Conservation (phyloP, 2,797 vertebrate species). For the Sebastes iracundus region DNA sequence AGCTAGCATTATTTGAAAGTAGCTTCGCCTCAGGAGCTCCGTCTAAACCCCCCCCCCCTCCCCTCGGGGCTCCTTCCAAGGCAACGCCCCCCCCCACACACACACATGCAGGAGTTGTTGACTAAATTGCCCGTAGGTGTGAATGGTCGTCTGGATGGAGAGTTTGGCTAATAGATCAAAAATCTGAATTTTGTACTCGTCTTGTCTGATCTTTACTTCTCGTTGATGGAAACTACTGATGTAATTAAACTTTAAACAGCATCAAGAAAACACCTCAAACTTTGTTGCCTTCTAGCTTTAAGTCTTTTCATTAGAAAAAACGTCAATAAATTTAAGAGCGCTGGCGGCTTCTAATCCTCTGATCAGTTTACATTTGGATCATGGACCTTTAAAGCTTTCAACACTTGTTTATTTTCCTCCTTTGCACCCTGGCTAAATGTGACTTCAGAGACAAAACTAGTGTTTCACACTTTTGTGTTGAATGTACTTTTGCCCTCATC, state of each 20-base stretch:
- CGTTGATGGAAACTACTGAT: not conserved
- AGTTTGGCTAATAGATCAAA: not conserved
- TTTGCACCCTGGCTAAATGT: not conserved
- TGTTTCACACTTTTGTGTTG: not conserved
- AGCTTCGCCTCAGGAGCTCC: no score
- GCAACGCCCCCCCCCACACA: no score
- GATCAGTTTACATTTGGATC: not conserved
- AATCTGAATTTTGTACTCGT: not conserved
- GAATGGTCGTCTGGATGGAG: not conserved
- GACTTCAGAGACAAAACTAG: not conserved
- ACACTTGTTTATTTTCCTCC: not conserved
- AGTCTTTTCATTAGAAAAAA: not conserved
- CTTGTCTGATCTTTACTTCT: not conserved
- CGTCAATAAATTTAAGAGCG: not conserved
- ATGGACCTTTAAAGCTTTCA: not conserved
- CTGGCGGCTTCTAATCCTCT: not conserved
- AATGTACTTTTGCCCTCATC: not conserved
- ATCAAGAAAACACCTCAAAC: not conserved
- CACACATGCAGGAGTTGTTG: no score
- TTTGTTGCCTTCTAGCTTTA: not conserved
- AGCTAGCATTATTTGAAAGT: no score
- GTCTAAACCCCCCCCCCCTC: fast-evolving
- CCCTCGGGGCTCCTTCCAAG: no score
- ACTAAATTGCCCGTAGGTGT: no score
- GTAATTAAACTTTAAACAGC: not conserved